Percentiles rank a stretch among this genome's conserved stretches.
Conservation (phyloP, 2,797 vertebrate species). For the Stomatorhinus walkeri region DNA sequence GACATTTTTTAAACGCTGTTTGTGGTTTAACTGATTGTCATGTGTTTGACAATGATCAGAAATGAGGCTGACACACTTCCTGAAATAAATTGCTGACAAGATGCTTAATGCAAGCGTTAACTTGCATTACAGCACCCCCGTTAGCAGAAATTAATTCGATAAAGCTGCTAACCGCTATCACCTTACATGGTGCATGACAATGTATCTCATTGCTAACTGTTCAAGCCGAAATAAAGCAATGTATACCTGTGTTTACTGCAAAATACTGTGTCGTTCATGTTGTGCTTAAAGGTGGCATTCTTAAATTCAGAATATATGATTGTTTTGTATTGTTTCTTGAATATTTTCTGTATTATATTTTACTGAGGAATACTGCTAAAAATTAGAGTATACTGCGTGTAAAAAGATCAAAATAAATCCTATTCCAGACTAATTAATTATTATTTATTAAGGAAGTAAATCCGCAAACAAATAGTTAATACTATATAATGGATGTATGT, state of each 20-base stretch:
- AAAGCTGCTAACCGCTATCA: not conserved
- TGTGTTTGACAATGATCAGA: not conserved
- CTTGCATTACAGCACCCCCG: not conserved
- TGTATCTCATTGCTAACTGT: not conserved
- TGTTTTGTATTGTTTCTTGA: not conserved
- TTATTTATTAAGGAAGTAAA: not conserved
- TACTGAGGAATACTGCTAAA: not conserved
- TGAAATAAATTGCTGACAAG: not conserved
- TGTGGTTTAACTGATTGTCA: not conserved
- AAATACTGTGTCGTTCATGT: not conserved
- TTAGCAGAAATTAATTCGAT: not conserved
- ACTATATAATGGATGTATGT: not conserved
- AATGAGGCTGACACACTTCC: constrained; percentile 3
- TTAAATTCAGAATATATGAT: not conserved
- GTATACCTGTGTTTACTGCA: not conserved
- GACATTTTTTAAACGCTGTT: not conserved
- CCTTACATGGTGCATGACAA: not conserved
- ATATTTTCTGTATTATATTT: not conserved
- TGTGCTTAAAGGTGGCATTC: not conserved
- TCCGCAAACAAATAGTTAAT: not conserved
- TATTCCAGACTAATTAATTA: not conserved
- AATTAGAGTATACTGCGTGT: not conserved
- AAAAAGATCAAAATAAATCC: not conserved
- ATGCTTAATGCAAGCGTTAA: not conserved
- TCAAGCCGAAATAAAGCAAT: not conserved